Percentiles rank a stretch among this genome's conserved stretches.
Evolutionary conservation across 2,888 invertebrate species (phyloP).

Genomic region (Acronicta aceris): DNA sequence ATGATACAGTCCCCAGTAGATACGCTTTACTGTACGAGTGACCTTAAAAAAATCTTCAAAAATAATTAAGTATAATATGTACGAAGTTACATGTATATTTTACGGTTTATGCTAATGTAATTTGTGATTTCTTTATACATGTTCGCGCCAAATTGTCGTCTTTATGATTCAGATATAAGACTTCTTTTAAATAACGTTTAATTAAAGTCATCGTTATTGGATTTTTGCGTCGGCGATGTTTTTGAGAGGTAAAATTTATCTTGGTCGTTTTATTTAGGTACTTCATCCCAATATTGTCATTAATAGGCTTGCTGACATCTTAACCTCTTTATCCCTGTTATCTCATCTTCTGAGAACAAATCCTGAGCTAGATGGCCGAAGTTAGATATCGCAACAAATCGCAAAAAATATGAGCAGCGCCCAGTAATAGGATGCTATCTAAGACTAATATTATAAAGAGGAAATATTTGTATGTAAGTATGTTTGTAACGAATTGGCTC

Average conservation of each 20-base stretch:
- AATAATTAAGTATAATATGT: background rate
- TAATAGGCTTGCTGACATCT: background rate
- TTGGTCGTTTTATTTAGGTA: background rate
- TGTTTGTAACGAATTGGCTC: no score
- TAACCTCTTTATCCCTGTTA: background rate
- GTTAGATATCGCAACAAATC: no score
- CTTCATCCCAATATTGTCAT: background rate
- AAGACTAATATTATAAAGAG: no score
- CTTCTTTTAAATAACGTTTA: slow-evolving; percentile 20
- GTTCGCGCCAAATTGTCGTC: slow-evolving; percentile 13
- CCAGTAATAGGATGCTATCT: no score
- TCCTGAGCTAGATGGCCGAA: no score
- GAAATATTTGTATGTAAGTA: no score
- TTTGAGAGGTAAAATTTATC: slow-evolving; percentile 6
- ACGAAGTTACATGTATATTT: background rate
- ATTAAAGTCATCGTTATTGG: slow-evolving; percentile 14
- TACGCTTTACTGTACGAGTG: background rate
- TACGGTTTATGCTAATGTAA: slow-evolving; percentile 47
- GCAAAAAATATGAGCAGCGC: no score
- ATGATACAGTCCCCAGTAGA: no score
- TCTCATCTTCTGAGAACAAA: no score
- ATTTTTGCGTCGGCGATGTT: background rate
- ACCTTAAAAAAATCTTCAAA: slow-evolving; percentile 1
- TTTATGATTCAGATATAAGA: slow-evolving; percentile 27
- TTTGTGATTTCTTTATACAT: slow-evolving; percentile 46